phyloP scores from a whole-genome alignment of 2,888 invertebrate genomes.

The Heliconius cydno region DNA sequence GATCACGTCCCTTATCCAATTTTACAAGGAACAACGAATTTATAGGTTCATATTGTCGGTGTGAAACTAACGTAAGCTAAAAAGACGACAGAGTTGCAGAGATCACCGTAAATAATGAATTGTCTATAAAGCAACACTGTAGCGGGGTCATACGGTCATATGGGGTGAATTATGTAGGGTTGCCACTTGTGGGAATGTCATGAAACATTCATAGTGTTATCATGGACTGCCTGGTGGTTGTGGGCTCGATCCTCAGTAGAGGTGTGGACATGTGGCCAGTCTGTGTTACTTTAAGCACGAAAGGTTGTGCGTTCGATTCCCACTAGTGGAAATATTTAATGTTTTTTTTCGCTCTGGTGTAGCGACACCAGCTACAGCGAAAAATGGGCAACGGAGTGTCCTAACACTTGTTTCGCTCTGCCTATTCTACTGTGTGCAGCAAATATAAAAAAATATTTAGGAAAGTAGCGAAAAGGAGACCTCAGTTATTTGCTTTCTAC shows the following conservation, averaged over 20 bases:
- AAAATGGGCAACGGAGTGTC: not conserved
- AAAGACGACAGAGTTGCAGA: constrained; percentile 39
- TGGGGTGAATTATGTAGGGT: constrained; percentile 46
- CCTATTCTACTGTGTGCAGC: not conserved
- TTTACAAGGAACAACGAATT: constrained; percentile 6
- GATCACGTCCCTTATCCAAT: too few species aligned
- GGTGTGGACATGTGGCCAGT: too few species aligned
- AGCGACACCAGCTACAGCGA: too few species aligned
- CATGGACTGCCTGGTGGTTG: too few species aligned
- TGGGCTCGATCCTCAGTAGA: too few species aligned
- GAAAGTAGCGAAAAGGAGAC: too few species aligned
- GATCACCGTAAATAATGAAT: constrained; percentile 44
- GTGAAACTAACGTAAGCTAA: constrained; percentile 16
- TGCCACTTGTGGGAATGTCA: constrained; percentile 55
- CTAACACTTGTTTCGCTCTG: not conserved
- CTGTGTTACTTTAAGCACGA: too few species aligned
- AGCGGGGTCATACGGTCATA: constrained; percentile 45
- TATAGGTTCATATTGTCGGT: constrained; percentile 3
- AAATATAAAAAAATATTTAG: too few species aligned
- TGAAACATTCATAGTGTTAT: not conserved
- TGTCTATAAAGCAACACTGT: constrained; percentile 42
- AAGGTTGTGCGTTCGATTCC: too few species aligned
- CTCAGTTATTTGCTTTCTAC: too few species aligned
- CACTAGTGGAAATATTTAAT: too few species aligned
- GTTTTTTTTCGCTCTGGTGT: too few species aligned